Evolutionary conservation across 2,888 invertebrate genomes (phyloP), one percentile per base, ranked within the genome.

Genomic region (Ophioninae sp.): DNA sequence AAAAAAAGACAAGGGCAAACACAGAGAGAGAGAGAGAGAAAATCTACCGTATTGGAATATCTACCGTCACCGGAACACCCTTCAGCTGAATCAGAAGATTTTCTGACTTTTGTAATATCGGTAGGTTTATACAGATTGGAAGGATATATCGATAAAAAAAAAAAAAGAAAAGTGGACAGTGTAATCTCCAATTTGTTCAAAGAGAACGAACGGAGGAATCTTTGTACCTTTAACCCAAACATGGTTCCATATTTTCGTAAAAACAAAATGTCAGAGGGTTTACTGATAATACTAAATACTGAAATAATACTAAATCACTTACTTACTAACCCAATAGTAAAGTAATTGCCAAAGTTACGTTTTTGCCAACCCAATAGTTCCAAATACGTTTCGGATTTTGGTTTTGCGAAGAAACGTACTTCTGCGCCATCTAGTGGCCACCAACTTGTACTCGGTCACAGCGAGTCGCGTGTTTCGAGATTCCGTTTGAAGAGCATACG

Each of bases 11-110:
- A 67, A 76, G 41, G 51, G 67, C 64, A 37, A 30, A 30, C 30
- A 30, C 5, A 51, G 13, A 51, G 51, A 3, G 51, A 10, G 13
- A 51, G 13, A 13, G 41, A 41, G 41, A 9, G 41, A 7, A 39
- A 39, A 39, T n/a, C n/a, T n/a, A n/a, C 39, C 39, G 39, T 7
- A 39, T 5, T 5, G 22, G 79, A 71, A 44, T 69, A 68, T 83
- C 75, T 61, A 64, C 63, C 59, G 51, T 64, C 22, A n/a, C 37
- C 6, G 44, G 56, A 37, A 65, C 13, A 58, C 69, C 44, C 58
- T 74, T 72, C 23, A n/a, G 23, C 61, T 59, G 64, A 75, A 65
- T 75, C 41, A 65, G 39, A 79, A 64, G 59, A 39, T 69, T 67
- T 17, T 10, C 13, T 51, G 5, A 44, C 74, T 74, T 79, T 79